Evolutionary conservation across 2,888 invertebrate genomes (phyloP), one percentile per base, ranked within the genome.

Genomic region (Rugalucina vietnamica): DNA sequence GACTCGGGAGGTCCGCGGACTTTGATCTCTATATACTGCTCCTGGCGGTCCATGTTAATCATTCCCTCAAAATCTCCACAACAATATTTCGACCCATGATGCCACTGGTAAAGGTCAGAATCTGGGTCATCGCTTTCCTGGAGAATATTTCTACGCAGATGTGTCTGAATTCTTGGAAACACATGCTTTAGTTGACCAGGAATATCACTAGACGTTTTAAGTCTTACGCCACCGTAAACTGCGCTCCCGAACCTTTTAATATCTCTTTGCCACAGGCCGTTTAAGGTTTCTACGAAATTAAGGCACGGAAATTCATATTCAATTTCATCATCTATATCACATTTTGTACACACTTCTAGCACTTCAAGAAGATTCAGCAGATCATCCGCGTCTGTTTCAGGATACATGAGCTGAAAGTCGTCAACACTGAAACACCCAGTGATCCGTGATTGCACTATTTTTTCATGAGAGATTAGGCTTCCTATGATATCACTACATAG

Each of bases 251-350:
- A 91, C 69, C 91, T 89, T 82, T 91, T 89, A 3, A 92, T 88
- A 79, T 94, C 93, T 49, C 96, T 95, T 91, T 96, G 96, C 97
- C 97, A 97, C 37, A 97, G 94, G n/a, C 97, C 97, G 39, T 96
- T 96, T 32, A 97, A 93, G 4, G 96, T 96, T 94, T 97, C 97
- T 4, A 96, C 96, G 86, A 96, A 95, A 86, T 95, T 95, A 92
- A 97, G 96, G 90, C 97, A 96, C 0, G 97, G 97, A 92, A 97
- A 97, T 95, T 97, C 97, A 93, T 96, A 97, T 91, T 97, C 97
- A 21, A 96, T 95, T 91, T 97, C 97, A 1, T 96, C 97, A 81
- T 97, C 97, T 43, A 96, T 96, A 90, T 97, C 97, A 93, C 96
- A 97, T 96, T 96, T 94, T 80, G 97, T 96, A 92, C 97, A 97